Evolutionary conservation across 2,113 vertebrate species (phyloP).

Genomic region (Orthonyx spaldingii): DNA sequence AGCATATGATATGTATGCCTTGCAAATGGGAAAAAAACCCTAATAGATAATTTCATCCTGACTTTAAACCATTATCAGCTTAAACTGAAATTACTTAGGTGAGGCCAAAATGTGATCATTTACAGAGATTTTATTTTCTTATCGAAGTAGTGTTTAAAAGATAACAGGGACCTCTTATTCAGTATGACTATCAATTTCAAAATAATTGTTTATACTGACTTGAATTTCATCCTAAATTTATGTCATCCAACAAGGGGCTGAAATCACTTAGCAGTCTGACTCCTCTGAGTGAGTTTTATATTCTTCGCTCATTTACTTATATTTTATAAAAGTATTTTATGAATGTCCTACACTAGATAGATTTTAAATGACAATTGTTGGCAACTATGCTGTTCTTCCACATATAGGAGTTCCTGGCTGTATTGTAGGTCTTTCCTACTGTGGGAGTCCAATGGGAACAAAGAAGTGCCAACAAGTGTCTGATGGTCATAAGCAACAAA

Average conservation of each 20-base stretch:
- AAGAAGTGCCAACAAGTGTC: background rate
- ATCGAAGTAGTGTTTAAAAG: background rate
- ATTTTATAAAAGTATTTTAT: background rate
- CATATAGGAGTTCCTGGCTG: background rate
- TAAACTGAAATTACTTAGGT: background rate
- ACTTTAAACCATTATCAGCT: background rate
- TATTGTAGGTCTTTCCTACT: background rate
- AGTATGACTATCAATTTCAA: background rate
- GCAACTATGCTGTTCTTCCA: background rate
- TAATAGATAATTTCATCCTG: background rate
- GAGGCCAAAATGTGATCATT: background rate
- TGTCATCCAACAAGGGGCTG: background rate
- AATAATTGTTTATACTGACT: background rate
- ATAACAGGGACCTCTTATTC: background rate
- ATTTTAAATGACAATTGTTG: background rate
- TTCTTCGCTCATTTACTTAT: background rate
- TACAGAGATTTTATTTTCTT: background rate
- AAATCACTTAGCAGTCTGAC: background rate
- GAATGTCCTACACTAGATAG: background rate
- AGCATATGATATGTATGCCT: background rate
- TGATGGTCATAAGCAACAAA: background rate
- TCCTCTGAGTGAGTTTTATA: background rate
- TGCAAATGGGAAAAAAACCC: background rate
- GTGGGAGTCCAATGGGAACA: background rate
- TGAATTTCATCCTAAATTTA: background rate